Evolutionary conservation across 2,888 invertebrate genomes (phyloP).

Genomic region (Lysandra bellargus): DNA sequence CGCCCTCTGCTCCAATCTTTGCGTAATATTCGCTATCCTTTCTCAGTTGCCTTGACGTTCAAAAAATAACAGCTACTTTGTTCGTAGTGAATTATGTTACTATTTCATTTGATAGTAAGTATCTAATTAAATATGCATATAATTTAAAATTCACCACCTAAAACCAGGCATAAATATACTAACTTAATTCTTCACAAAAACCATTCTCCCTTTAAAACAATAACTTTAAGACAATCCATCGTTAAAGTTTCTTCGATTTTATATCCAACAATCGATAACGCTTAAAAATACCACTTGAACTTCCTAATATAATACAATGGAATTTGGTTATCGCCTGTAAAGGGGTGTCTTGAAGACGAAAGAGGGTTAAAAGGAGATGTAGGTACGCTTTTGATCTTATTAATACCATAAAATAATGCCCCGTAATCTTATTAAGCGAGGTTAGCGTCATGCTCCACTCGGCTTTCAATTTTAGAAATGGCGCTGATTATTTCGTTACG

Average conservation of each 20-base stretch:
- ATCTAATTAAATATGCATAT: too few relatives aligned
- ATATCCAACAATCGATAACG: slow-evolving; percentile 4
- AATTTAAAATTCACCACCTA: too few relatives aligned
- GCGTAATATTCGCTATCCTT: too few relatives aligned
- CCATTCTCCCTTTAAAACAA: too few relatives aligned
- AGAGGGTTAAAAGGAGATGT: slow-evolving; percentile 82
- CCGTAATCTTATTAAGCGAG: slow-evolving; percentile 88
- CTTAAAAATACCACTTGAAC: slow-evolving; percentile 21
- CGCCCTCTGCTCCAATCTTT: too few relatives aligned
- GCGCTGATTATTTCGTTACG: slow-evolving; percentile 21
- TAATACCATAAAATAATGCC: slow-evolving; percentile 88
- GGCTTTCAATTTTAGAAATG: slow-evolving; percentile 63
- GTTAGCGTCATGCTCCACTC: slow-evolving; percentile 77
- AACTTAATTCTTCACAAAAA: background rate
- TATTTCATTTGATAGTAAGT: too few relatives aligned
- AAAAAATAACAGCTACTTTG: too few relatives aligned
- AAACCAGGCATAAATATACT: background rate
- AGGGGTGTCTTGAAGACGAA: slow-evolving; percentile 47
- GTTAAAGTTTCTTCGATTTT: background rate
- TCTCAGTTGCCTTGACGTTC: too few relatives aligned
- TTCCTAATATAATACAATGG: slow-evolving; percentile 19
- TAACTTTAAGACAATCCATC: background rate
- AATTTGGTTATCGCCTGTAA: slow-evolving; percentile 19
- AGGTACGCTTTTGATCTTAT: slow-evolving; percentile 87
- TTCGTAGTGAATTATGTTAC: too few relatives aligned